phyloP scores from a whole-genome alignment of 2,888 invertebrate genomes.

The Ditula angustiorana region DNA sequence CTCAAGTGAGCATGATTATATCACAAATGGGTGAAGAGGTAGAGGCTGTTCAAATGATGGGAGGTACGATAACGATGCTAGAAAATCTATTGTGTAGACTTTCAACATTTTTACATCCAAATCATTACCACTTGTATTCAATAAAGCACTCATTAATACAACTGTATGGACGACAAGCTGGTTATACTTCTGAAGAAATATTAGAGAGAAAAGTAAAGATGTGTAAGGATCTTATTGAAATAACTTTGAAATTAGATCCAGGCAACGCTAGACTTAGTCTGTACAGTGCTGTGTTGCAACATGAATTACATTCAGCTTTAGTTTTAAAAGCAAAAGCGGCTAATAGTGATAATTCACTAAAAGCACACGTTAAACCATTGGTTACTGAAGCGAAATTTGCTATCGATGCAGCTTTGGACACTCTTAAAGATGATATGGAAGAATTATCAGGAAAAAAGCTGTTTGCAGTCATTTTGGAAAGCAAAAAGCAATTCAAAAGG shows the following conservation, averaged over 20 bases:
- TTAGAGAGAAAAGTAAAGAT: constrained; percentile 88
- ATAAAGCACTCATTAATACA: constrained; percentile 93
- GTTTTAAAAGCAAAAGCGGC: constrained; percentile 78
- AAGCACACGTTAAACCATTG: constrained; percentile 63
- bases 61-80: constrained; percentile 85
- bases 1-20: constrained; percentile 88
- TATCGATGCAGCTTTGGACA: constrained; percentile 72
- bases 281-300: constrained; percentile 91
- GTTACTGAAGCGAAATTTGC: constrained; percentile 76
- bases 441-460: constrained; percentile 85
- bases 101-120: constrained; percentile 91
- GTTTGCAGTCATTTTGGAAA: constrained; percentile 73
- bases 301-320: constrained; percentile 88
- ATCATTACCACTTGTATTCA: constrained; percentile 93
- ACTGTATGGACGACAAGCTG: constrained; percentile 89
- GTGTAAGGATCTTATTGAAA: constrained; percentile 87
- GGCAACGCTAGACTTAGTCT: constrained; percentile 90
- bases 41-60: constrained; percentile 87
- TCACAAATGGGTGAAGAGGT: constrained; percentile 92
- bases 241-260: constrained; percentile 89
- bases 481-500: constrained; percentile 76
- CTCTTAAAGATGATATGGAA: constrained; percentile 80
- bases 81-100: constrained; percentile 89
- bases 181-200: constrained; percentile 86
- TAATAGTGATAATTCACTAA: constrained; percentile 60